These are phyloP conservation scores for Bubo scandiacus DNA, from an alignment of 2,113 vertebrate genomes.

Conservation along the genomic window DNA sequence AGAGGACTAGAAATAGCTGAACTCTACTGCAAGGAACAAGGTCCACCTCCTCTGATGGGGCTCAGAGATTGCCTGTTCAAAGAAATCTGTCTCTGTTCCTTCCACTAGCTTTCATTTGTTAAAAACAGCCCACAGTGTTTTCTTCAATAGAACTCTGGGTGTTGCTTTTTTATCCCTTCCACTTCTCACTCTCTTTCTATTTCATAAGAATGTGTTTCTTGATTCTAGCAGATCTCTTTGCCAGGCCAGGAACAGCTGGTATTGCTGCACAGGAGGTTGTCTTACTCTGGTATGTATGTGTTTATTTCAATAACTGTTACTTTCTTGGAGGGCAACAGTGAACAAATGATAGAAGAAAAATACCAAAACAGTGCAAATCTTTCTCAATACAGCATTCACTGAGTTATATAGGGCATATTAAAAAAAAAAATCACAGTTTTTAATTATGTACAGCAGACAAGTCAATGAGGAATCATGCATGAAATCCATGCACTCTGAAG, in stretches of 20 bases:
- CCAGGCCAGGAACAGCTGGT: not conserved
- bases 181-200: not conserved
- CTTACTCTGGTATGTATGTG: not conserved
- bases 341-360: not conserved
- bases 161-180: not conserved
- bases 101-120: not conserved
- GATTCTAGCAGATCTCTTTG: not conserved
- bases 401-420: constrained; percentile 4
- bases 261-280: not conserved
- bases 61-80: not conserved
- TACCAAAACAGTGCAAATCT: not conserved
- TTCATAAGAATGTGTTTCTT: not conserved
- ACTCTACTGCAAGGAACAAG: not conserved
- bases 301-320: not conserved
- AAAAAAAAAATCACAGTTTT: not conserved
- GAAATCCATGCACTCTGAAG: constrained; percentile 44
- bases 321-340: not conserved
- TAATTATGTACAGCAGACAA: constrained; percentile 26
- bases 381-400: not conserved
- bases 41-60: not conserved
- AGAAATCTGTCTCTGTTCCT: not conserved
- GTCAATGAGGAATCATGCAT: not conserved
- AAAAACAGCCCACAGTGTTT: not conserved
- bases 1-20: not conserved
- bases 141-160: not conserved